Base-by-base conservation (phyloP, 1,140 invertebrate species). In the Phymorhynchus buccinoides region DNA sequence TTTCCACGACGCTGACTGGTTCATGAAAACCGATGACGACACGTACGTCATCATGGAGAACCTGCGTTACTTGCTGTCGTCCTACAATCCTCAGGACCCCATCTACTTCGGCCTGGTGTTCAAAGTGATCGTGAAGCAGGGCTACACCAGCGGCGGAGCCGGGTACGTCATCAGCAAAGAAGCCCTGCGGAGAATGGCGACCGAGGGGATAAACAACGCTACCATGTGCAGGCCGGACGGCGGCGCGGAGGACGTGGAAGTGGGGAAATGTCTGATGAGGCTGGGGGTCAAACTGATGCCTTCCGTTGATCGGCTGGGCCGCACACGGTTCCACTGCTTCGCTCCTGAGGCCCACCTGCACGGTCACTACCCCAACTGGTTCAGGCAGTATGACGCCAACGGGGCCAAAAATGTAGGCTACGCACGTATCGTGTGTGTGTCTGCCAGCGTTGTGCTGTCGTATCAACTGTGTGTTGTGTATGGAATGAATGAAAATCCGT, bases 161-260 rank as follows among this genome's bases (percentile, higher is more conserved):
- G 95, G 97, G 4, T 99, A 99, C 93, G 97, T 99, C 42, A 93
- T 99, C 75, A 99, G 97, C 85, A 90, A 90, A 83, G 89, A 92
- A 87, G 87, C 90, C 3, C 44, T 92, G 7, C 83, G 80, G 66
- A 62, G 90, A 79, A 86, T 91, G 52, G 90, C 83, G 12, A 82
- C 68, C 14, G 56, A 81, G 14, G 88, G 94, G 16, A 84, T 94
- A 95, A 75, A 95, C 0, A 94, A 97, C 88, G 93, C 94, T 37
- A 94, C 95, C 22, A 16, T 89, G 16, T 93, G 92, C 84, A 85
- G 94, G 48, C 95, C 95, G 86, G 95, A 96, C 87, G 95, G 95
- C n/a, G 97, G 97, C 9, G 96, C 97, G 0, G 98, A 99, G 92
- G 98, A 99, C 92, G 97, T 97, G 0, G 97, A 98, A 93, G 97